Evolutionary conservation across 2,888 invertebrate genomes (phyloP).

Genomic region (Nomada lathburiana): DNA sequence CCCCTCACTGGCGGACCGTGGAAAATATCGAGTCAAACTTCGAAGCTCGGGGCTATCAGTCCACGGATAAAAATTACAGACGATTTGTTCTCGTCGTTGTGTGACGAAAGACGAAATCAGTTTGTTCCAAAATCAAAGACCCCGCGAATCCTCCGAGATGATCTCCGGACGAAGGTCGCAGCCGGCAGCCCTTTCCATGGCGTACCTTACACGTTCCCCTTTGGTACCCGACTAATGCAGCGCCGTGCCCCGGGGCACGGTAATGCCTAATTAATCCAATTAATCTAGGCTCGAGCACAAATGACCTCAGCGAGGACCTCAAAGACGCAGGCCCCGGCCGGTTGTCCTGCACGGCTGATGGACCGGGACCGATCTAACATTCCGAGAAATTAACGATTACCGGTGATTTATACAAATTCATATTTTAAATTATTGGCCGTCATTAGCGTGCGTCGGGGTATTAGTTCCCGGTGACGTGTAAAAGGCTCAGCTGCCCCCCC

Average conservation of each 20-base stretch:
- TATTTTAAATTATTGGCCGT: conserved; percentile 84
- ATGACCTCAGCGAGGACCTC: conserved; percentile 81
- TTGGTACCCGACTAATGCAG: conserved; percentile 80
- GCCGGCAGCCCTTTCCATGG: conserved; percentile 46
- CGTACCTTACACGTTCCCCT: conserved; percentile 57
- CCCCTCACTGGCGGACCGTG: background rate
- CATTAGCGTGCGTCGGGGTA: conserved; percentile 81
- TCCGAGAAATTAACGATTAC: conserved; percentile 84
- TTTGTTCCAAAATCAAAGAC: conserved; percentile 68
- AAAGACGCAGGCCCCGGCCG: conserved; percentile 69
- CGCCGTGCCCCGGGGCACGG: conserved; percentile 80
- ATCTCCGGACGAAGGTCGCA: conserved; percentile 66
- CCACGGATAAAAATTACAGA: conserved; percentile 30
- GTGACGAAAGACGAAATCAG: conserved; percentile 64
- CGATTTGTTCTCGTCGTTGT: conserved; percentile 55
- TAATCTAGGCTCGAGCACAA: conserved; percentile 83
- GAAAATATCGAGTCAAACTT: conserved; percentile 21
- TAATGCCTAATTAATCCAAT: conserved; percentile 85
- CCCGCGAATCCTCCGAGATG: conserved; percentile 65
- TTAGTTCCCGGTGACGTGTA: conserved; percentile 78
- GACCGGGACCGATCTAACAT: conserved; percentile 83
- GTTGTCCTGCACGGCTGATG: conserved; percentile 78
- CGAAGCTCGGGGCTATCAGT: conserved; percentile 34
- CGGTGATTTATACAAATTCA: conserved; percentile 84
- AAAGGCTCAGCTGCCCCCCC: conserved; percentile 61